Evolutionary conservation across 1,140 invertebrate genomes (phyloP), one percentile per base, ranked within the genome.

Genomic region (Tigriopus japonicus): DNA sequence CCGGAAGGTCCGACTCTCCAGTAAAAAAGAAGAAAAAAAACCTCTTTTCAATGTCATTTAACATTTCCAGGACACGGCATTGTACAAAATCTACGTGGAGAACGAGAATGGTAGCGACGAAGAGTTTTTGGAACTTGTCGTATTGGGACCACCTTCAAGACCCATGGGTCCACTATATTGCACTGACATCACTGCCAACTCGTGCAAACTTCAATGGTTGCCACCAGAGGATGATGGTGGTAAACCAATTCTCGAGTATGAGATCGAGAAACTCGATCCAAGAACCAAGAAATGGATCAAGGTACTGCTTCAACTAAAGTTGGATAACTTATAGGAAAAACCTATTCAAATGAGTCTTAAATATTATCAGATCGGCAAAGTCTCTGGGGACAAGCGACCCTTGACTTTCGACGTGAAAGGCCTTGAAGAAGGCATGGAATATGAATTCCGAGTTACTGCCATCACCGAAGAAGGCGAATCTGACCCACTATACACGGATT

Each of bases 221-320:
- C 84, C 87, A 71, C 92, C 93, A 0, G 94, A 90, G 69, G 94
- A 98, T 71, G 93, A 98, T 71, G 95, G 95, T 62, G 95, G 95
- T 12, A 85, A 91, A 69, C 89, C 88, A 1, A 84, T 97, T 65
- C 87, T 91, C 14, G 58, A 60, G 42, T 60, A 60, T 52, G 58
- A 60, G 14, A 60, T 60, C 42, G 58, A 60, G 43, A 60, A 42
- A 15, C 28, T 60, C 58, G 45, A 45, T 21, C 58, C 58, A 2
- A 40, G 51, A 60, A 60, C 23, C n/a, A 60, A 60, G 42, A 28
- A 42, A 7, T 60, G 58, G 58, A 52, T 60, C 40, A 52, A 42
- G 28, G 28, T 35, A 9, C n/a, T n/a, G n/a, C n/a, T n/a, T n/a
- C n/a, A n/a, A n/a, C n/a, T n/a, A n/a, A n/a, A n/a, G n/a, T n/a